Evolutionary conservation across 23 tunicate genomes (phyloP), one percentile per base, ranked within the genome.

Genomic region (Phallusia fumigata): DNA sequence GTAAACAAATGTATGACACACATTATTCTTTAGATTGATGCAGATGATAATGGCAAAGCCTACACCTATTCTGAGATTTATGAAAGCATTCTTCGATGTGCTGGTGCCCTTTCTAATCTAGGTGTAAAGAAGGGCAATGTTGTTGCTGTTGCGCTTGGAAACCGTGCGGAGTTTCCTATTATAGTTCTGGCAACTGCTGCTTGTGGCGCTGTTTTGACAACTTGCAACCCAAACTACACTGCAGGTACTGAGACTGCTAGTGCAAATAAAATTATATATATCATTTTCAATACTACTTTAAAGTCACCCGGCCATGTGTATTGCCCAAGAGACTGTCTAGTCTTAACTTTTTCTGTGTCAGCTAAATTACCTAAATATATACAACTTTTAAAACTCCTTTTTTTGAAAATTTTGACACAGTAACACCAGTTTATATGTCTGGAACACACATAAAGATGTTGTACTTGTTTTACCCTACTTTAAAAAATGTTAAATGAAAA

Each of bases 61-160:
- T 78, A 49, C 44, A 88, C 91, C 15, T 82, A 34, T 24, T 19
- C 44, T 18, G 77, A 88, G 65, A 79, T 88, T 22, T 40, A 47
- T 31, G 80, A 83, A 47, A 65, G 69, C 0, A 26, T 50, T 12
- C 53, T 53, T 19, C 76, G 64, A 77, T 88, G 83, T 69, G 91
- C 86, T 26, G 75, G 86, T 45, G 83, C 83, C 30, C 51, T 88
- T 15, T 34, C 0, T 31, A 82, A 69, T 16, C 79, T 88, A 0
- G 88, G 93, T 49, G 28, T 89, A 31, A 73, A 80, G 21, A 84
- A 89, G 53, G 88, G 83, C 18, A 82, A 90, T 35, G 86, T 85
- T 19, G 80, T 90, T 65, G 82, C 83, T 21, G 74, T 77, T 32
- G 86, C 82, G 36, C 32, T 88, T 36, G 40, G 85, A 24, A 90